Conservation (phyloP, 2,888 invertebrate genomes). For the Fissipunctia ypsillon region DNA sequence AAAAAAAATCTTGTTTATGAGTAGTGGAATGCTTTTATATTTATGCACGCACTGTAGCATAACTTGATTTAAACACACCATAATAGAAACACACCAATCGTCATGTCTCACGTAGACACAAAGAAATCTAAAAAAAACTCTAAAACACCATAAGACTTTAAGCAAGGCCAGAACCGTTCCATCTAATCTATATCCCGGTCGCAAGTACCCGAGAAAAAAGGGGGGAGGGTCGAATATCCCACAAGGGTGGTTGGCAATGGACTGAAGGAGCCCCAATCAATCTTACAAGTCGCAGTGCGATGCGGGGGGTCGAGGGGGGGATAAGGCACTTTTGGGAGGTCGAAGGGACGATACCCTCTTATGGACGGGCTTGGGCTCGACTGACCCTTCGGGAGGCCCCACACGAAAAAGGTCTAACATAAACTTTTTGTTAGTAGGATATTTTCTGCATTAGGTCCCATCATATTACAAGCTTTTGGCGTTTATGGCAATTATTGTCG, state of each 20-base stretch:
- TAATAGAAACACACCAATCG: background rate
- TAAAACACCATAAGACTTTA: conserved; percentile 50
- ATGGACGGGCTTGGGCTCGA: conserved; percentile 79
- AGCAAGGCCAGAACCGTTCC: conserved; percentile 73
- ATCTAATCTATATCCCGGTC: conserved; percentile 78
- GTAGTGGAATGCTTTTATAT: no score
- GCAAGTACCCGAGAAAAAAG: conserved; percentile 86
- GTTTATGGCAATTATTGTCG: conserved; percentile 61
- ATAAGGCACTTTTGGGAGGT: conserved; percentile 81
- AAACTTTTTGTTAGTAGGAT: conserved; percentile 83
- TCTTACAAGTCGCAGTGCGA: conserved; percentile 90
- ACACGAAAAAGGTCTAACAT: conserved; percentile 83
- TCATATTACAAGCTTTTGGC: conserved; percentile 65
- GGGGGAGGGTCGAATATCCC: conserved; percentile 88
- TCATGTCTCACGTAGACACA: conserved; percentile 1
- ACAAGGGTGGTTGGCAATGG: conserved; percentile 88
- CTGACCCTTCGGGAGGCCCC: conserved; percentile 86
- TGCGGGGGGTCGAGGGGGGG: conserved; percentile 70
- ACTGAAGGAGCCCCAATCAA: conserved; percentile 91
- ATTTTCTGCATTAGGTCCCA: conserved; percentile 69
- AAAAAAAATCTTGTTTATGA: no score
- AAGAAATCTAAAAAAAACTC: conserved; percentile 34
- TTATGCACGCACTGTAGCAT: no score
- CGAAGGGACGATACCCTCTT: conserved; percentile 89
- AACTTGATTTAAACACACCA: no score